A percentile compares a stretch with the other conserved stretches of the same genome.
phyloP scores from a whole-genome alignment of 2,797 vertebrate genomes.

The Paramormyrops hopkinsi region DNA sequence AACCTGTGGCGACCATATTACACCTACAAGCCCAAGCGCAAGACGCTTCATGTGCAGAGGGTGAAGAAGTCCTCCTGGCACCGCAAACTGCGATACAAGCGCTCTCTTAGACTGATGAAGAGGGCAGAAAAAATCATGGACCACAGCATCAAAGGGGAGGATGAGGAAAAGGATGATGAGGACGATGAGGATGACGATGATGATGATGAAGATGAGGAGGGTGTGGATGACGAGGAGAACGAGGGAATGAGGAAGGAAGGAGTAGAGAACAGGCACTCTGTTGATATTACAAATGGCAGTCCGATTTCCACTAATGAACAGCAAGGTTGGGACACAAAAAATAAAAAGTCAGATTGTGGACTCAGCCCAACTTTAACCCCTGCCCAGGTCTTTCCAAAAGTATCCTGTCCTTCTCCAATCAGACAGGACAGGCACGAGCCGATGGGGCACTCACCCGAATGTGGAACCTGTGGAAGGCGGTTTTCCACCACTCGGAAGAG shows the following conservation, averaged over 20 bases:
- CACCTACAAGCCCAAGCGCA: slow-evolving; percentile 83
- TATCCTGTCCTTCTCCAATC: slow-evolving; percentile 48
- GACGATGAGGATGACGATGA: slow-evolving; percentile 51
- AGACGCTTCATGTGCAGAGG: slow-evolving; percentile 63
- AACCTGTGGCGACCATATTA: slow-evolving; percentile 87
- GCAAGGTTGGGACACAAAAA: slow-evolving; percentile 42
- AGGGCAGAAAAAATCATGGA: slow-evolving; percentile 61
- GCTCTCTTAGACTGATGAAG: slow-evolving; percentile 64
- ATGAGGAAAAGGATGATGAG: slow-evolving; percentile 52
- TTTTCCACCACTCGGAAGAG: slow-evolving; percentile 75
- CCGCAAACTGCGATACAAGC: slow-evolving; percentile 67
- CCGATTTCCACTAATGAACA: slow-evolving; percentile 44
- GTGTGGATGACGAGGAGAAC: slow-evolving; percentile 13
- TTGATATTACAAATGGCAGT: slow-evolving; percentile 34
- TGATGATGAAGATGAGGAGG: slow-evolving; percentile 13
- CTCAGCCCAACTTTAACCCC: slow-evolving; percentile 39
- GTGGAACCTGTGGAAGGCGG: slow-evolving; percentile 73
- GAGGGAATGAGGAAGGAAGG: slow-evolving; percentile 30
- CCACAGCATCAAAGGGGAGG: slow-evolving; percentile 24
- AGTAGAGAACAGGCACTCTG: slow-evolving; percentile 13
- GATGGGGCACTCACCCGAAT: slow-evolving; percentile 66
- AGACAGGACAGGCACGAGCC: slow-evolving; percentile 63
- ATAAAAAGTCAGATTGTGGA: slow-evolving; percentile 44
- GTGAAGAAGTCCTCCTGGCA: slow-evolving; percentile 68
- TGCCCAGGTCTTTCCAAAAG: slow-evolving; percentile 51